Evolutionary conservation across 2,113 vertebrate genomes (phyloP).

Genomic region (Grus americana): DNA sequence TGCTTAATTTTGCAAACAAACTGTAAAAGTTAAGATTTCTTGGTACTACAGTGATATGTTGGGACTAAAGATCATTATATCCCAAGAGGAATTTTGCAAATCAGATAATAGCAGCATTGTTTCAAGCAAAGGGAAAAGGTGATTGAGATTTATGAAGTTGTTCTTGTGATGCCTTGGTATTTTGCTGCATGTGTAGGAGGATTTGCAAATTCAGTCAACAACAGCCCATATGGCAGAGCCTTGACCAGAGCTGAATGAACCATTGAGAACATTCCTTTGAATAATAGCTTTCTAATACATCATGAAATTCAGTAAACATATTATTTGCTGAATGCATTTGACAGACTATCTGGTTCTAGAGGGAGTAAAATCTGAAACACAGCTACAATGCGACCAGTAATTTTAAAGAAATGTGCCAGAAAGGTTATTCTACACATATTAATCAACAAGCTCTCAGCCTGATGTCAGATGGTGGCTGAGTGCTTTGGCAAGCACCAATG

Average conservation of each 20-base stretch:
- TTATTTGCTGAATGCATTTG: slow-evolving; percentile 11
- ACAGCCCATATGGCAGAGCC: background rate
- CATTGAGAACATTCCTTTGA: slow-evolving; percentile 35
- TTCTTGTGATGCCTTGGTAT: slow-evolving; percentile 44
- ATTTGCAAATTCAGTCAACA: slow-evolving; percentile 47
- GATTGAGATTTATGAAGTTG: slow-evolving; percentile 34
- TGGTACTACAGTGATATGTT: background rate
- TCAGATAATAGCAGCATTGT: slow-evolving; percentile 52
- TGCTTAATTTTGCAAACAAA: background rate
- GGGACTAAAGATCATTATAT: background rate
- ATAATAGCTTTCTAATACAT: slow-evolving; percentile 11
- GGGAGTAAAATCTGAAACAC: background rate
- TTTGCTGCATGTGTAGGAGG: slow-evolving; percentile 50
- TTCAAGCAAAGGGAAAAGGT: slow-evolving; percentile 26
- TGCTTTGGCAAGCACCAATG: background rate
- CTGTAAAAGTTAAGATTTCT: background rate
- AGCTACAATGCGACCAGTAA: background rate
- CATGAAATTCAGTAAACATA: slow-evolving; percentile 7
- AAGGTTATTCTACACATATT: background rate
- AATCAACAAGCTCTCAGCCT: background rate
- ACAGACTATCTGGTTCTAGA: background rate
- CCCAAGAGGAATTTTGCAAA: slow-evolving; percentile 30
- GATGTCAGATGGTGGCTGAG: background rate
- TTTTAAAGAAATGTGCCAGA: background rate
- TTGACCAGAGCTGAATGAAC: slow-evolving; percentile 33